Percentiles rank a stretch among this genome's conserved stretches.
Evolutionary conservation across 2,113 vertebrate genomes (phyloP).

Genomic region (Ivindomyrus marchei): DNA sequence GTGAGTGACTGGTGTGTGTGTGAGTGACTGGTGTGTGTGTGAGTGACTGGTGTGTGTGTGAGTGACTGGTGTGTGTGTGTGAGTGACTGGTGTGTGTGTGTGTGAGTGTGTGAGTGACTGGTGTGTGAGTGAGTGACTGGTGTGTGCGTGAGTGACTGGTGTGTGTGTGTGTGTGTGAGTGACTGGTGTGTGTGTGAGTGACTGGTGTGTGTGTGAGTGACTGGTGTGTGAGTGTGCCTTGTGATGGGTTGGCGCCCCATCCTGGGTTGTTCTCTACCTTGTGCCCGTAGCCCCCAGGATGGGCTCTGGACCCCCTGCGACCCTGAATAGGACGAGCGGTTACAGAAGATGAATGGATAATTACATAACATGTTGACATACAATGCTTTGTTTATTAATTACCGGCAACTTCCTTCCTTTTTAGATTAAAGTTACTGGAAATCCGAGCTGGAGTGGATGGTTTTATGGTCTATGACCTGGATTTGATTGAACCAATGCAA

Average conservation of each 20-base stretch:
- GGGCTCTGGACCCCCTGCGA: neutral
- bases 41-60: no score
- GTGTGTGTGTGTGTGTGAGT: no score
- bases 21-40: no score
- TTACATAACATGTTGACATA: neutral
- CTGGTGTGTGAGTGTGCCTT: neutral
- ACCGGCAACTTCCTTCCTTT: neutral
- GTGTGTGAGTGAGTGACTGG: no score
- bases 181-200: no score
- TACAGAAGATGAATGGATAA: neutral
- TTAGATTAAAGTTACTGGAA: conserved; percentile 67
- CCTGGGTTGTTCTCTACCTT: neutral
- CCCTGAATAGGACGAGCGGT: neutral
- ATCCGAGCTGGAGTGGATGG: conserved; percentile 71
- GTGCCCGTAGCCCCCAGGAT: neutral
- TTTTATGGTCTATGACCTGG: conserved; percentile 73
- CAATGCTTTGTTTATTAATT: neutral
- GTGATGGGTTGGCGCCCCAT: neutral
- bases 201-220: no score
- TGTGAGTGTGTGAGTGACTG: no score
- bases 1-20: no score
- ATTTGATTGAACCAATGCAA: conserved; percentile 67
- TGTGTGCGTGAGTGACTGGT: no score
- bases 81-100: no score
- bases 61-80: neutral